Percentiles rank a stretch among this genome's conserved stretches.
Conservation (phyloP, 2,113 vertebrate genomes). For the Amblyopsis rosae region DNA sequence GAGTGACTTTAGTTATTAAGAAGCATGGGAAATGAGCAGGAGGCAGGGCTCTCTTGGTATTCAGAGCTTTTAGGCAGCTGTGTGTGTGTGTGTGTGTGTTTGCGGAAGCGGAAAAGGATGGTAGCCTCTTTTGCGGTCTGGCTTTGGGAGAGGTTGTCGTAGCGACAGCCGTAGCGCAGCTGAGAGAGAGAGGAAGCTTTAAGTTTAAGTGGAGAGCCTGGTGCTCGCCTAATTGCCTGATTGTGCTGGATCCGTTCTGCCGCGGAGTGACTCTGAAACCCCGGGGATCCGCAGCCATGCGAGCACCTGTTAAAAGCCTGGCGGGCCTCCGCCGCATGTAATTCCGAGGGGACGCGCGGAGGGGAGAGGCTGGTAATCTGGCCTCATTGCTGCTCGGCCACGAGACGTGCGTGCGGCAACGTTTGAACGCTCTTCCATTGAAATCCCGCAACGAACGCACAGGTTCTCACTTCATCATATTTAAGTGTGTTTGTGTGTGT, state of each 20-base stretch:
- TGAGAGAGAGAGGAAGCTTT: slow-evolving; percentile 29
- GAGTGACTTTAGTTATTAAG: slow-evolving; percentile 50
- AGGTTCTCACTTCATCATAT: no score
- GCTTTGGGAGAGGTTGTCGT: slow-evolving; percentile 23
- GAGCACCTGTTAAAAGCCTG: slow-evolving; percentile 65
- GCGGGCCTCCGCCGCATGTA: slow-evolving; percentile 49
- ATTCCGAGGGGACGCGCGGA: slow-evolving; percentile 33
- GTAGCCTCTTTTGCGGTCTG: slow-evolving; percentile 9
- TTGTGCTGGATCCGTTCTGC: slow-evolving; percentile 65
- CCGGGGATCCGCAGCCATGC: slow-evolving; percentile 2
- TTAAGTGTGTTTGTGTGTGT: no score
- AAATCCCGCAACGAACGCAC: no score
- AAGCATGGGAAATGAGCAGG: not conserved
- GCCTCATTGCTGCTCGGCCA: slow-evolving; percentile 58
- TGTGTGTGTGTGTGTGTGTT: slow-evolving; percentile 2
- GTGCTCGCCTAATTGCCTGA: slow-evolving; percentile 65
- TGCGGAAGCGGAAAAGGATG: slow-evolving; percentile 18
- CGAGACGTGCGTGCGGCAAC: slow-evolving; percentile 6
- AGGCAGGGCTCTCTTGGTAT: slow-evolving; percentile 41
- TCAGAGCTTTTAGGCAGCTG: slow-evolving; percentile 61
- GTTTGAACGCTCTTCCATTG: no score
- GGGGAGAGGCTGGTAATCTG: slow-evolving; percentile 57
- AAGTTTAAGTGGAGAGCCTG: slow-evolving; percentile 43
- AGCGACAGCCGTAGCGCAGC: not conserved
- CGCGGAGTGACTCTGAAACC: slow-evolving; percentile 40